These are phyloP conservation scores for Penaeus monodon DNA, from an alignment of 2,888 invertebrate species.

Conservation along the genomic window DNA sequence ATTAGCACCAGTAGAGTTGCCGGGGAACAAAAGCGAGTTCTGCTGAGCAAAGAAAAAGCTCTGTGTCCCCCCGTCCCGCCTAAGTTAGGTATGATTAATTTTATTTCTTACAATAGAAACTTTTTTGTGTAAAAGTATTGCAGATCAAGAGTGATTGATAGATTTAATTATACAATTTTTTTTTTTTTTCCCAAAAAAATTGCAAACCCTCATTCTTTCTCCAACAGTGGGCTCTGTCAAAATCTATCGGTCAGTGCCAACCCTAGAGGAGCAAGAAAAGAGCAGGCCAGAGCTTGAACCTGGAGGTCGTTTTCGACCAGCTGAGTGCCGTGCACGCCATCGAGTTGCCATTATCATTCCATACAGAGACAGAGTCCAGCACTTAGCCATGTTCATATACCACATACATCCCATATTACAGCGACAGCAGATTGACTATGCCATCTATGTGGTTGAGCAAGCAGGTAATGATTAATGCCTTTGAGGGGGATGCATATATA, in stretches of 20 bases:
- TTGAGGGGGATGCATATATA: too few relatives aligned
- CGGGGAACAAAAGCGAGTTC: not conserved
- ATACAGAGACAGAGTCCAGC: constrained; percentile 80
- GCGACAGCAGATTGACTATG: constrained; percentile 93
- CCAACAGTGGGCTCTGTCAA: constrained; percentile 77
- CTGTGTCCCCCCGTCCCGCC: constrained; percentile 77
- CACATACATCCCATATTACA: constrained; percentile 94
- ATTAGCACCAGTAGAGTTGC: not conserved
- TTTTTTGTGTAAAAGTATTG: too few relatives aligned
- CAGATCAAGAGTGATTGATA: too few relatives aligned
- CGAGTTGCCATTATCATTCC: constrained; percentile 94
- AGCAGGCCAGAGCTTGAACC: constrained; percentile 78
- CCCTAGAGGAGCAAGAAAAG: constrained; percentile 78
- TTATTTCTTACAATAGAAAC: too few relatives aligned
- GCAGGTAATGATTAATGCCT: constrained; percentile 74
- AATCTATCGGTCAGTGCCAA: constrained; percentile 76
- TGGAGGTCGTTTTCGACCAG: constrained; percentile 88
- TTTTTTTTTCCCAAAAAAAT: not conserved
- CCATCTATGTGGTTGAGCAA: constrained; percentile 94
- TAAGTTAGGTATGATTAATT: constrained; percentile 75
- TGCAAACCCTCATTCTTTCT: not conserved
- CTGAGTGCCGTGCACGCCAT: constrained; percentile 82
- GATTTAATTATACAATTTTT: too few relatives aligned
- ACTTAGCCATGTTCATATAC: constrained; percentile 85
- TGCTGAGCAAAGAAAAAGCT: constrained; percentile 67